phyloP scores from a whole-genome alignment of 2,113 vertebrate species.

The Hippocampus guttulatus region DNA sequence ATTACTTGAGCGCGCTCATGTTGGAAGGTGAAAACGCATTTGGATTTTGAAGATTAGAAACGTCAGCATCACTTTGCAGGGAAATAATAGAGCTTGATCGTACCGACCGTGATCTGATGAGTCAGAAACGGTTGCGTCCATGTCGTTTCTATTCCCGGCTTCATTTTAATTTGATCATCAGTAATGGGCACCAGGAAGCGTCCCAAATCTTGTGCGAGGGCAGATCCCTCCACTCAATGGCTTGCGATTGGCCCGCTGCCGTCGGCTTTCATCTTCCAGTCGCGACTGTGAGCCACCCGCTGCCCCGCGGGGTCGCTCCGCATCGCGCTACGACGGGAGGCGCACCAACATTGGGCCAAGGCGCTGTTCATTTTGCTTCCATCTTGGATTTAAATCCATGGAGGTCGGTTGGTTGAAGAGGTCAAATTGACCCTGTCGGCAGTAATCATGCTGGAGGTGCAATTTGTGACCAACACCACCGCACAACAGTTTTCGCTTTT shows the following conservation, averaged over 20 bases:
- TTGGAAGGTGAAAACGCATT: conserved; percentile 24
- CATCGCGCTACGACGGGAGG: conserved; percentile 17
- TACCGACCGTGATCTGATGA: conserved; percentile 18
- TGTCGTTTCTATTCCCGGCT: conserved; percentile 16
- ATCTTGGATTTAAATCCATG: too few relatives aligned
- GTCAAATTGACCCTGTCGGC: conserved; percentile 42
- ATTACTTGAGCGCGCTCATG: conserved; percentile 17
- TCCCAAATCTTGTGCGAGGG: conserved; percentile 15
- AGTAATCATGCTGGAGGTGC: conserved; percentile 26
- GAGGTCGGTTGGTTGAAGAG: too few relatives aligned
- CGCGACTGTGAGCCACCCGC: conserved; percentile 35
- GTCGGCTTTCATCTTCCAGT: conserved; percentile 2
- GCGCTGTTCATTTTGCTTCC: too few relatives aligned
- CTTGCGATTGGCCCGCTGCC: conserved; percentile 23
- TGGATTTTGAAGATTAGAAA: conserved; percentile 27
- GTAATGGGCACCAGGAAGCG: conserved; percentile 14
- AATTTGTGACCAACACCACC: conserved; percentile 10
- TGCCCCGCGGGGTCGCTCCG: conserved; percentile 8
- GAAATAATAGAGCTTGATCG: background rate
- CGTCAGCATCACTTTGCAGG: background rate
- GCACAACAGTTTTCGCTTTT: conserved; percentile 17
- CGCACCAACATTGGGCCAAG: conserved; percentile 18
- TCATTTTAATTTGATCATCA: conserved; percentile 31
- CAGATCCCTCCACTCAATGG: conserved; percentile 14
- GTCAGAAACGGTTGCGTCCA: conserved; percentile 18